Conservation (phyloP, 2,888 invertebrate genomes). For the Folsomia candida region DNA sequence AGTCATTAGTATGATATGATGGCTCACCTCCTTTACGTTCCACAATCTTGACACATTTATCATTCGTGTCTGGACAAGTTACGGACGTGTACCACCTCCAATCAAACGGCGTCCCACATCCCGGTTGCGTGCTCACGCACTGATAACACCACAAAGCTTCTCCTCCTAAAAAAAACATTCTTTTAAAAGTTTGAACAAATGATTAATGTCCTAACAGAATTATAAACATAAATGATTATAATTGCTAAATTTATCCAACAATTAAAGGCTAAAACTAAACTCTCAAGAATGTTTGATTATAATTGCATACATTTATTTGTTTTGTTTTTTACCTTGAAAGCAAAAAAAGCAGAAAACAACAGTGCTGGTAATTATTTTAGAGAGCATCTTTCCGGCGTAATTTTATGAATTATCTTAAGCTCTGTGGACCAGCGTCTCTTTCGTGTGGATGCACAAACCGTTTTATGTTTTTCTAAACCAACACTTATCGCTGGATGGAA, state of each 20-base stretch:
- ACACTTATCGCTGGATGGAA: too few relatives aligned
- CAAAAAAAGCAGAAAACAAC: too few relatives aligned
- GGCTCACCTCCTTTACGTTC: slow-evolving; percentile 78
- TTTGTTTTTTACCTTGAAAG: too few relatives aligned
- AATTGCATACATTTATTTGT: background rate
- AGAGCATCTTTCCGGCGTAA: too few relatives aligned
- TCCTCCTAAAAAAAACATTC: background rate
- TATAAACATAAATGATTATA: background rate
- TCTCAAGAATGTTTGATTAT: background rate
- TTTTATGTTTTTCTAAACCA: too few relatives aligned
- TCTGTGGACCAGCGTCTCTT: too few relatives aligned
- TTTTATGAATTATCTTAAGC: too few relatives aligned
- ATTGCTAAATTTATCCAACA: background rate
- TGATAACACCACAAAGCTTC: slow-evolving; percentile 71
- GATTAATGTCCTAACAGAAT: background rate
- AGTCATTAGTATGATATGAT: too few relatives aligned
- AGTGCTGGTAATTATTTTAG: too few relatives aligned
- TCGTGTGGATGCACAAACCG: too few relatives aligned
- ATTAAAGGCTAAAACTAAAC: background rate
- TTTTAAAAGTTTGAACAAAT: background rate
- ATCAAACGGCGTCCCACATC: slow-evolving; percentile 79
- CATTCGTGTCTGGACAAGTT: slow-evolving; percentile 79
- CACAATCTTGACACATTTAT: slow-evolving; percentile 84
- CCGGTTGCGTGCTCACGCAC: slow-evolving; percentile 84
- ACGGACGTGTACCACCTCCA: slow-evolving; percentile 73